Percentiles rank a stretch among this genome's conserved stretches.
Conservation (phyloP, 2,113 vertebrate species). For the Myodes glareolus region DNA sequence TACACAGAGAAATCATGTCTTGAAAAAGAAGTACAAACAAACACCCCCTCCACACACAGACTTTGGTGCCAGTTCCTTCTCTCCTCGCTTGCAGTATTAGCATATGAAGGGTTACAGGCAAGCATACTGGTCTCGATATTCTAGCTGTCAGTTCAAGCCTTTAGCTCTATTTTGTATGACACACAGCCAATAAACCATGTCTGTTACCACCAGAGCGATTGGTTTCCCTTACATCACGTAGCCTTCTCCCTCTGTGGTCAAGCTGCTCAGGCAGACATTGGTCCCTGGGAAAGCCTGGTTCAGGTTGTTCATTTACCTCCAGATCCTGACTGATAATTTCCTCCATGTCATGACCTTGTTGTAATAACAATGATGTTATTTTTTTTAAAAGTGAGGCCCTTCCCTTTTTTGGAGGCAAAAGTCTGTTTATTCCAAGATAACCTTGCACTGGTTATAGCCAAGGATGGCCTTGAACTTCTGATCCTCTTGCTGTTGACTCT, state of each 20-base stretch:
- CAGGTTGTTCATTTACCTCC: not conserved
- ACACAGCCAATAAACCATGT: not conserved
- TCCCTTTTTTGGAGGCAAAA: not conserved
- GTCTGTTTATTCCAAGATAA: not conserved
- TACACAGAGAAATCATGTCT: too few species aligned
- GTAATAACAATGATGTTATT: not conserved
- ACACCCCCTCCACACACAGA: not conserved
- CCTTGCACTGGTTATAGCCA: not conserved
- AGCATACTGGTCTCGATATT: not conserved
- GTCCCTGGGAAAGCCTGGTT: not conserved
- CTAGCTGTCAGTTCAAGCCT: conserved; percentile 18
- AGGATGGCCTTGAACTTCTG: not conserved
- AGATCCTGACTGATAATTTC: not conserved
- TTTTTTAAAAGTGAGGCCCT: not conserved
- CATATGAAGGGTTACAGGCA: not conserved
- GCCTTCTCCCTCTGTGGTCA: not conserved
- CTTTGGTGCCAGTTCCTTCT: not conserved
- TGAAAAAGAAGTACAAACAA: not conserved
- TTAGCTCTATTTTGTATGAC: not conserved
- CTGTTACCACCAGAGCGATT: not conserved
- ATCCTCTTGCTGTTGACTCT: not conserved
- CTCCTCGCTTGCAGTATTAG: not conserved
- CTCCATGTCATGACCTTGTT: not conserved
- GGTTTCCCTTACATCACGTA: not conserved
- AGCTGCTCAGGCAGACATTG: not conserved